Base-by-base conservation (phyloP, 1,140 invertebrate genomes). In the Sitobion miscanthi region DNA sequence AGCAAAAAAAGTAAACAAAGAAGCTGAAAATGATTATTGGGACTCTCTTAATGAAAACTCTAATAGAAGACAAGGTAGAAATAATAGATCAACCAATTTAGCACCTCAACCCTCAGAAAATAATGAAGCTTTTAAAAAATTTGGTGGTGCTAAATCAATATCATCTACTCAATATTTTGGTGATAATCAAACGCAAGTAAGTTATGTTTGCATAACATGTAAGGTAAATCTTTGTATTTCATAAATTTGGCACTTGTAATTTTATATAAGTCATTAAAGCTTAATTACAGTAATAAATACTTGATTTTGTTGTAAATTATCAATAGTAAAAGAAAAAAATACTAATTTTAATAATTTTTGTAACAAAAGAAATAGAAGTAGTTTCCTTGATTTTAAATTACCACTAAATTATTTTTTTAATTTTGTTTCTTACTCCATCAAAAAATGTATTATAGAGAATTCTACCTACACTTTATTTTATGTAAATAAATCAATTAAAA, bases 121-220 rank as follows among this genome's bases (percentile, higher is more conserved):
- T 57, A 93, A 93, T 88, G 97, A 97, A 94, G 98, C 98, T 23
- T 98, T 98, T 95, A 98, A 98, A 95, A 99, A 99, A 96, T 99
- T 99, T 95, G 98, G 98, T 45, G 97, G 97, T 94, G 99, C 99
- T 11, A 99, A 99, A 96, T 97, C 98, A 6, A 99, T 99, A 94
- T 99, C 98, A 93, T 99, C 99, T 0, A 98, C 99, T 95, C 98
- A 99, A 96, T 99, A 97, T 95, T 99, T 99, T 95, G 97, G 97
- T 8, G 97, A 98, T 90, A 85, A 52, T 86, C 85, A 82, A 94
- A 49, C 54, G 9, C 42, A 85, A 87, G 93, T 94, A 49, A 88
- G 95, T 94, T 93, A 94, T 94, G 94, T 95, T 94, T 95, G 38
- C 23, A 89, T 17, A 49, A 42, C 2, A n/a, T 88, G 30, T 47